phyloP scores from a whole-genome alignment of 2,797 vertebrate species.

The Tamandua tetradactyla region DNA sequence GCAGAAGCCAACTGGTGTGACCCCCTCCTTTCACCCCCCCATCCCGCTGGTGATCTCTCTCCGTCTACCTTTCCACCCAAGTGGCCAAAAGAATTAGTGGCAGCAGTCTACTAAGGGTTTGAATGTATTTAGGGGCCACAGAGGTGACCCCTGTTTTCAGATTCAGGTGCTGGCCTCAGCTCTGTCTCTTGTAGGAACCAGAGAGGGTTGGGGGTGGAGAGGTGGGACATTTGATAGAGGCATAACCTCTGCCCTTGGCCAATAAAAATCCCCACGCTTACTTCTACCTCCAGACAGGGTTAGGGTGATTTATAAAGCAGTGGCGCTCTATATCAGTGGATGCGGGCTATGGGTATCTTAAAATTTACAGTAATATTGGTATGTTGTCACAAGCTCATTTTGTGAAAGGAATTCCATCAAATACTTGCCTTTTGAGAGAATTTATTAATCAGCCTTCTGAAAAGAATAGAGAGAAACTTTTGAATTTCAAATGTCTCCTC shows the following conservation, averaged over 20 bases:
- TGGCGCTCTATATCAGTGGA: not conserved
- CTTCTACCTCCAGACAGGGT: not conserved
- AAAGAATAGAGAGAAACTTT: not conserved
- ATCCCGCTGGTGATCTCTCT: not conserved
- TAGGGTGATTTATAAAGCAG: not conserved
- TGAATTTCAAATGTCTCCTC: conserved; percentile 8
- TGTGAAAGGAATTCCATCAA: not conserved
- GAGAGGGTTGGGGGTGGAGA: not conserved
- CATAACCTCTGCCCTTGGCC: not conserved
- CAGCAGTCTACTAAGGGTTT: not conserved
- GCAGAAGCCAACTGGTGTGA: accelerated
- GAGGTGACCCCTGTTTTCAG: not conserved
- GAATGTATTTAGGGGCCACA: not conserved
- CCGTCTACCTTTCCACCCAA: not conserved
- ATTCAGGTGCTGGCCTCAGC: not conserved
- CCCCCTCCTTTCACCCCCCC: not conserved
- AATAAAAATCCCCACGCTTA: not conserved
- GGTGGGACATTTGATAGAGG: not conserved
- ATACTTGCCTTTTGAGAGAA: not conserved
- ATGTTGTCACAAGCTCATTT: not conserved
- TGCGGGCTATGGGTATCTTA: not conserved
- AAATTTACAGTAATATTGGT: conserved; percentile 17
- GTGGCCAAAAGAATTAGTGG: not conserved
- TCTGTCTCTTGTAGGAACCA: not conserved
- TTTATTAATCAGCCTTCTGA: not conserved